These are phyloP conservation scores for Phenganax stokvisi DNA, from an alignment of 92 coral and sea anemone genomes.

Conservation along the genomic window DNA sequence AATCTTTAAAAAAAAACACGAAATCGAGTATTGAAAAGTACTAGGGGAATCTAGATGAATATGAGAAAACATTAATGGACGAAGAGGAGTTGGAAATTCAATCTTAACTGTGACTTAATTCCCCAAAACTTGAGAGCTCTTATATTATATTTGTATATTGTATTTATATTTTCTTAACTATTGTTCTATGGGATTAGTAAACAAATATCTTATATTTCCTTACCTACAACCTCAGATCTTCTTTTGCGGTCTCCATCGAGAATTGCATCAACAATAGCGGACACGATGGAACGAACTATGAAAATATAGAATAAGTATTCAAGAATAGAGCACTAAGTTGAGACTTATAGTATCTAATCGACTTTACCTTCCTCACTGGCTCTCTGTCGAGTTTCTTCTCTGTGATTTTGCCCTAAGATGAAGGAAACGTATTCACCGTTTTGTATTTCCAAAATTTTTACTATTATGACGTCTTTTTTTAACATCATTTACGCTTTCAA, in stretches of 20 bases:
- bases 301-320: background rate
- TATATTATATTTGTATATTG: slow-evolving; percentile 35
- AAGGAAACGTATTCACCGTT: background rate
- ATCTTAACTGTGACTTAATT: too few species aligned
- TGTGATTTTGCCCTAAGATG: slow-evolving; percentile 22
- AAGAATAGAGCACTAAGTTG: background rate
- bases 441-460: background rate
- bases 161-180: background rate
- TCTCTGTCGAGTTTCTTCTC: slow-evolving; percentile 56
- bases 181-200: too few species aligned
- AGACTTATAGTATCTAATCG: background rate
- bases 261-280: slow-evolving; percentile 97
- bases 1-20: too few species aligned
- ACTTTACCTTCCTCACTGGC: slow-evolving; percentile 83
- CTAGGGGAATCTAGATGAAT: too few species aligned
- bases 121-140: too few species aligned
- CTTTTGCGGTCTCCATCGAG: slow-evolving; percentile 90
- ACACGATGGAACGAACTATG: slow-evolving; percentile 85
- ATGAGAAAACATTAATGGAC: too few species aligned
- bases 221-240: slow-evolving; percentile 93
- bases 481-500: background rate
- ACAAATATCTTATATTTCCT: background rate
- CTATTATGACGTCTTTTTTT: background rate
- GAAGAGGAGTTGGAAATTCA: too few species aligned
- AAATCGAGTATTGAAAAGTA: too few species aligned